These are phyloP conservation scores for Sarcophaga variegata DNA, from an alignment of 2,888 invertebrate species.

Conservation along the genomic window DNA sequence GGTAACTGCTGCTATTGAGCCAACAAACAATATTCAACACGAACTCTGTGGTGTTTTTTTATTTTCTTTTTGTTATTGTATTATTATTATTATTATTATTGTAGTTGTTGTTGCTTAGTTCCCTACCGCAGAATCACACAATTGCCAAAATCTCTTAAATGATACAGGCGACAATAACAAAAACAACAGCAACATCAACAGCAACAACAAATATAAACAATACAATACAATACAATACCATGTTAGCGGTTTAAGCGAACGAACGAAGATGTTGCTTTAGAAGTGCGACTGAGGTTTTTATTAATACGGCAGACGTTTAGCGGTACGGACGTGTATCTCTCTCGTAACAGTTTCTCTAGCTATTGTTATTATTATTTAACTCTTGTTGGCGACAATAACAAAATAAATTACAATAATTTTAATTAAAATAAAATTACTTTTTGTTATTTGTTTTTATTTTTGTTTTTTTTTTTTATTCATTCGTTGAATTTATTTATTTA, in stretches of 20 bases:
- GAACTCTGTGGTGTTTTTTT: conserved; percentile 29
- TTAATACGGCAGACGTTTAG: conserved; percentile 79
- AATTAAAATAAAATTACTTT: conserved; percentile 50
- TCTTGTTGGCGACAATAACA: conserved; percentile 16
- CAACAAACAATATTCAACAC: conserved; percentile 35
- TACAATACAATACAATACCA: background rate
- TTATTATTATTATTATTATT: background rate
- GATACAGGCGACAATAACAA: conserved; percentile 9
- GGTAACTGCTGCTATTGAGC: background rate
- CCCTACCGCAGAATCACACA: conserved; percentile 52
- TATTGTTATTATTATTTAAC: background rate
- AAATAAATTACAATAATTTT: conserved; percentile 54
- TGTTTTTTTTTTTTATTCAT: background rate
- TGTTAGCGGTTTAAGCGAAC: conserved; percentile 12
- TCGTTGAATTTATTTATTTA: conserved; percentile 23
- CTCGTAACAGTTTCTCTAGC: background rate
- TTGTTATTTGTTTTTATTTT: conserved; percentile 5
- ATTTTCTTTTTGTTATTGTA: conserved; percentile 7
- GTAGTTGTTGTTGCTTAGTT: conserved; percentile 32
- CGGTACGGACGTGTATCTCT: conserved; percentile 78
- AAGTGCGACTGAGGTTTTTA: conserved; percentile 74
- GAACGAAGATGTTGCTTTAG: conserved; percentile 58
- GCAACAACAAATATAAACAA: background rate
- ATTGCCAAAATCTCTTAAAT: conserved; percentile 50
- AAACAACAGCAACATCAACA: conserved; percentile 12